Evolutionary conservation across 2,888 invertebrate genomes (phyloP).

Genomic region (Drosophila anomalata): DNA sequence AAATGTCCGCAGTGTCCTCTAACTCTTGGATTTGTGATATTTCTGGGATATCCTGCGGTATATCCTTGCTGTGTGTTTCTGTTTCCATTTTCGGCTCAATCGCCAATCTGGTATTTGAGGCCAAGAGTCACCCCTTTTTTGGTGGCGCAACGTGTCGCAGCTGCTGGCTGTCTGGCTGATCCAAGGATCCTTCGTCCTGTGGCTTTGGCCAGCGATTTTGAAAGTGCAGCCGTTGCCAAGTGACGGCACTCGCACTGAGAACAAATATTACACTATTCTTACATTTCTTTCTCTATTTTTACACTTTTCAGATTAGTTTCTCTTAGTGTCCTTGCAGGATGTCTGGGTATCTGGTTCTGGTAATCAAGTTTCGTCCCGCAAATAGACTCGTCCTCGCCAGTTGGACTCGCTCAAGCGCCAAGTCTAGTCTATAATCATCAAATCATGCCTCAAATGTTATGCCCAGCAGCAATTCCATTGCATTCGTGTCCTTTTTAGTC

Average conservation of each 20-base stretch:
- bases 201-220: constrained; percentile 64
- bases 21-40: neutral
- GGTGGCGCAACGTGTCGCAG: constrained; percentile 60
- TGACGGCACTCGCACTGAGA: constrained; percentile 5
- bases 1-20: constrained; percentile 67
- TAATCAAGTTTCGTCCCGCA: constrained; percentile 74
- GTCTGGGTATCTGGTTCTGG: constrained; percentile 12
- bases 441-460: constrained; percentile 62
- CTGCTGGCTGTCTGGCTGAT: constrained; percentile 30
- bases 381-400: constrained; percentile 68
- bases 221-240: constrained; percentile 59
- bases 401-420: constrained; percentile 67
- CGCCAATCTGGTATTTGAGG: constrained; percentile 23
- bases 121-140: constrained; percentile 44
- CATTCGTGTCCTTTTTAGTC: neutral
- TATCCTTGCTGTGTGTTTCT: neutral
- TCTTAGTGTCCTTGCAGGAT: constrained; percentile 23
- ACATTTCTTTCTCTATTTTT: neutral
- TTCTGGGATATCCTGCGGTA: constrained; percentile 7
- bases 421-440: constrained; percentile 78
- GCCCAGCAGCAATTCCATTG: constrained; percentile 25
- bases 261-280: neutral
- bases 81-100: constrained; percentile 26
- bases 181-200: constrained; percentile 20
- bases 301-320: neutral